Percentiles rank a stretch among this genome's conserved stretches.
Conservation (phyloP, 1,140 invertebrate genomes). For the Zaprionus ornatus region DNA sequence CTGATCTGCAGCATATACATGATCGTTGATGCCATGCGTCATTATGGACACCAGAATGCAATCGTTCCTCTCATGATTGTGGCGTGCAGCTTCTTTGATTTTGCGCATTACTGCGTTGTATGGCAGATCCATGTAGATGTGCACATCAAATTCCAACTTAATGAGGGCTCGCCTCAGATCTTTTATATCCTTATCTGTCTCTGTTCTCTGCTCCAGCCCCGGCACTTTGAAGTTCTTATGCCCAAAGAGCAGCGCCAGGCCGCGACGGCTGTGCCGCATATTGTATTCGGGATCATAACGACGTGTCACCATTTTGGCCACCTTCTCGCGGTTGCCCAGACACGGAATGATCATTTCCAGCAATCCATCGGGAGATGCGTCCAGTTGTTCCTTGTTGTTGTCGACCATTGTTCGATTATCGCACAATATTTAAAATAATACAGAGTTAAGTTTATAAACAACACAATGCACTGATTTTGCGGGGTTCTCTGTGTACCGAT, state of each 20-base stretch:
- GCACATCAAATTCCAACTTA: slow-evolving; percentile 89
- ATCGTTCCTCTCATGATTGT: slow-evolving; percentile 90
- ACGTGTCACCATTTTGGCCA: slow-evolving; percentile 86
- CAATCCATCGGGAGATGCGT: too few species aligned
- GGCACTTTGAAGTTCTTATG: slow-evolving; percentile 88
- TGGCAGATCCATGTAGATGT: slow-evolving; percentile 85
- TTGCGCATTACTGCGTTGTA: slow-evolving; percentile 87
- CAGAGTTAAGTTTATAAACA: background rate
- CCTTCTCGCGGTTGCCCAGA: background rate
- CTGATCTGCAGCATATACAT: slow-evolving; percentile 93
- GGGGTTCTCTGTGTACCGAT: background rate
- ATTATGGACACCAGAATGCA: slow-evolving; percentile 92
- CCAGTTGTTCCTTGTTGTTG: background rate
- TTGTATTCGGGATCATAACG: slow-evolving; percentile 90
- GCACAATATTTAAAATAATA: background rate
- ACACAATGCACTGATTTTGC: background rate
- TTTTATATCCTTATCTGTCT: slow-evolving; percentile 89
- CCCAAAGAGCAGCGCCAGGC: slow-evolving; percentile 94
- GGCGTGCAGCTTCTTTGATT: slow-evolving; percentile 86
- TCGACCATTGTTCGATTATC: background rate
- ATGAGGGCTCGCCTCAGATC: slow-evolving; percentile 87
- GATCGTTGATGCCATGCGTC: slow-evolving; percentile 93
- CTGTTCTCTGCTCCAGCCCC: slow-evolving; percentile 84
- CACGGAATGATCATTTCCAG: background rate
- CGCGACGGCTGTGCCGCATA: slow-evolving; percentile 92